Conservation (phyloP, 2,888 invertebrate genomes). For the Tigriopus californicus region DNA sequence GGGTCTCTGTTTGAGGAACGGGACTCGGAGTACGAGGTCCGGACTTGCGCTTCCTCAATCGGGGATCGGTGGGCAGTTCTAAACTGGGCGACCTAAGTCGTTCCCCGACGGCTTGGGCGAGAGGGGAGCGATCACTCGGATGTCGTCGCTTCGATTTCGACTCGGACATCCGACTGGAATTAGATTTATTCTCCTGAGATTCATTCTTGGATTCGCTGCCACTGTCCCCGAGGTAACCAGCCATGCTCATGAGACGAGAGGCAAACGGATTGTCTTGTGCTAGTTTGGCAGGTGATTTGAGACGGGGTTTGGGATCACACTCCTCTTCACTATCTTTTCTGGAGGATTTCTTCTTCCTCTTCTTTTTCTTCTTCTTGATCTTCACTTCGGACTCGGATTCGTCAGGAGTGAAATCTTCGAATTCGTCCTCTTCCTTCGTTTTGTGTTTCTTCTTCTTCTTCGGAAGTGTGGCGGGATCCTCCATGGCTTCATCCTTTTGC, state of each 20-base stretch:
- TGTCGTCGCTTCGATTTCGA: background rate
- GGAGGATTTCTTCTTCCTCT: background rate
- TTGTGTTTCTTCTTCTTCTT: conserved; percentile 9
- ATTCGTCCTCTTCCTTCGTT: background rate
- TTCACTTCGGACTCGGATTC: background rate
- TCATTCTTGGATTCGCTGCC: no score
- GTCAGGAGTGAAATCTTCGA: background rate
- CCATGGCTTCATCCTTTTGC: background rate
- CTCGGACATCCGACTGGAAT: no score
- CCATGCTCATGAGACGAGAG: background rate
- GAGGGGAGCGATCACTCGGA: background rate
- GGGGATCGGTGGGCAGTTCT: background rate
- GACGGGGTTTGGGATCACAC: no score
- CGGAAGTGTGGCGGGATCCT: background rate
- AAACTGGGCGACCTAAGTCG: background rate
- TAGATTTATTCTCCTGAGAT: no score
- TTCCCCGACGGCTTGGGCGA: background rate
- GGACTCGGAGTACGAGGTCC: conserved; percentile 5
- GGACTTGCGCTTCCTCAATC: background rate
- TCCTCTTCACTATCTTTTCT: background rate
- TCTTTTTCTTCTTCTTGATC: background rate
- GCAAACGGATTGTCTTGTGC: background rate
- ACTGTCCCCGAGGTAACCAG: background rate
- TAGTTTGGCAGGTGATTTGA: no score
- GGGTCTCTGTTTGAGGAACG: background rate